Conservation (phyloP, 1,140 invertebrate species). For the Melanaphis sacchari region DNA sequence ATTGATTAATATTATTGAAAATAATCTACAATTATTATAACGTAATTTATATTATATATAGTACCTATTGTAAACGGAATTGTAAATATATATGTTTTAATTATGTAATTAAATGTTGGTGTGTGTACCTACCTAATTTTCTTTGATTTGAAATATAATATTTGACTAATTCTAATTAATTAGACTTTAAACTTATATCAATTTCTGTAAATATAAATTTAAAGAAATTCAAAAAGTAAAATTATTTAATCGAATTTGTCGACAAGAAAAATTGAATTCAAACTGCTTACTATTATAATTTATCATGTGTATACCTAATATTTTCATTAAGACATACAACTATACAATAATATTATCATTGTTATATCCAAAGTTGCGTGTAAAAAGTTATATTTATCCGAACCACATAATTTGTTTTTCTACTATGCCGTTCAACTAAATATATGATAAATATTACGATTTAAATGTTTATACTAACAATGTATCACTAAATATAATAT, state of each 20-base stretch:
- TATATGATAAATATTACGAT: not conserved
- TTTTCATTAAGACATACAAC: not conserved
- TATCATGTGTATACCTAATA: not conserved
- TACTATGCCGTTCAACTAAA: not conserved
- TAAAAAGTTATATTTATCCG: not conserved
- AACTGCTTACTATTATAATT: not conserved
- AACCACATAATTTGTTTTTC: not conserved
- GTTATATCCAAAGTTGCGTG: not conserved
- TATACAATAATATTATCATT: not conserved
- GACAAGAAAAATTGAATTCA: not conserved
- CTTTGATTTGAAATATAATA: not conserved
- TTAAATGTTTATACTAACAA: not conserved
- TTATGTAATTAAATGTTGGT: slow-evolving; percentile 11
- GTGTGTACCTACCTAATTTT: slow-evolving; percentile 10
- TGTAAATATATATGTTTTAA: slow-evolving; percentile 41
- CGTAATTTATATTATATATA: not conserved
- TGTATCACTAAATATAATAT: too few relatives aligned
- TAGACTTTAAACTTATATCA: slow-evolving; percentile 2
- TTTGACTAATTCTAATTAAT: not conserved
- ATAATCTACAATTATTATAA: slow-evolving; percentile 37
- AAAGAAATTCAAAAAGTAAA: not conserved
- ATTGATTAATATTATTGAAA: slow-evolving; percentile 32
- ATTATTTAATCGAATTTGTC: not conserved
- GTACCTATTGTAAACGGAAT: slow-evolving; percentile 15
- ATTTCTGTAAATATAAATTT: slow-evolving; percentile 25